Evolutionary conservation across 2,888 invertebrate species (phyloP).

Genomic region (Embidobia sp.): DNA sequence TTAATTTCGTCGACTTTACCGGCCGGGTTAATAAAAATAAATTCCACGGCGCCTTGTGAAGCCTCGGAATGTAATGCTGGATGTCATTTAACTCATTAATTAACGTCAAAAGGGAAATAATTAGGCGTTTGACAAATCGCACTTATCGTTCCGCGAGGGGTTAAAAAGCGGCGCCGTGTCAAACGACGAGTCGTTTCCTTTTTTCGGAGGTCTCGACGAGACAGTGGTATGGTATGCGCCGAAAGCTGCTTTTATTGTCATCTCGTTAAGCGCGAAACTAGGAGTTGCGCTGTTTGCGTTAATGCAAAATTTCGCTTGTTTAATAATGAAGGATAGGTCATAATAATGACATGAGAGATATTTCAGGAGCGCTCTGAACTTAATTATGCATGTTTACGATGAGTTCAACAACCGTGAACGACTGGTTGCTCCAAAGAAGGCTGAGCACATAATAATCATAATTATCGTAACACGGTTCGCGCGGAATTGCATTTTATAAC

Average conservation of each 20-base stretch:
- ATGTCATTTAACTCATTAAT: conserved; percentile 57
- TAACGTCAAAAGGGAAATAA: conserved; percentile 54
- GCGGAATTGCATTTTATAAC: conserved; percentile 41
- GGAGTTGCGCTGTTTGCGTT: conserved; percentile 61
- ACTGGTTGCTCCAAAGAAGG: conserved; percentile 48
- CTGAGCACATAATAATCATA: conserved; percentile 50
- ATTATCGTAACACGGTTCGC: conserved; percentile 42
- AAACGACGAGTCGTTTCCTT: too few species aligned
- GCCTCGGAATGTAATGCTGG: conserved; percentile 31
- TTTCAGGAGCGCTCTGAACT: conserved; percentile 60
- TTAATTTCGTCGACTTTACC: conserved; percentile 29
- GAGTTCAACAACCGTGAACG: conserved; percentile 61
- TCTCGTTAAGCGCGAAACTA: conserved; percentile 61
- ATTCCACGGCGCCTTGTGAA: conserved; percentile 22
- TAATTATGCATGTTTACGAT: conserved; percentile 63
- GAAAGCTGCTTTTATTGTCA: conserved; percentile 64
- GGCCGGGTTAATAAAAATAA: conserved; percentile 8
- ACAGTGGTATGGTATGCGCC: conserved; percentile 46
- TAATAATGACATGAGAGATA: conserved; percentile 63
- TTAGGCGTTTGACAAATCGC: conserved; percentile 52
- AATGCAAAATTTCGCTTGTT: conserved; percentile 63
- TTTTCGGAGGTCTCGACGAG: too few species aligned
- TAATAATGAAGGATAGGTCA: conserved; percentile 62
- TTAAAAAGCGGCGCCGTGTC: conserved; percentile 46
- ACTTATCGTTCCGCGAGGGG: conserved; percentile 48